Base-by-base conservation (phyloP, 2,797 vertebrate species). In the Falco columbarius region DNA sequence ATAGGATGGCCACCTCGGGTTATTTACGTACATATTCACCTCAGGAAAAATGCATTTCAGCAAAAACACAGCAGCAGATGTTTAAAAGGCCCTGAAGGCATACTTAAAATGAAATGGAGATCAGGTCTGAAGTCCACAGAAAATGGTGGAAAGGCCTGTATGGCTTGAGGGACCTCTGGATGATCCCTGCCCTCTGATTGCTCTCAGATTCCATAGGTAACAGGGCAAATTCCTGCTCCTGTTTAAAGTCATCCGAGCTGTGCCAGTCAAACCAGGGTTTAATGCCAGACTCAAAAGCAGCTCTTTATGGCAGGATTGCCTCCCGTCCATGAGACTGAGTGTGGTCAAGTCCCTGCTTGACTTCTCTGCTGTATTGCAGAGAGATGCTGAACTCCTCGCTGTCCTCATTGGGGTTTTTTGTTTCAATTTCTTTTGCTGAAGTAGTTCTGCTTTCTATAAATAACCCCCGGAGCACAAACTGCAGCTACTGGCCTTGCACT, bases 401-500 rank as follows among this genome's bases (percentile, higher is more conserved):
- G 2, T 47, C 80, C 93, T 59, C 2, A 2, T 8, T 72, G 89
- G 47, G 55, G 16, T 18, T 16, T 86, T 96, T 84, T 75, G 70
- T 90, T 95, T 95, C 74, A 14, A 26, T 94, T 94, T 96, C 82
- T 86, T 81, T 58, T 44, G 9, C 54, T 80, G 74, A 63, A 83
- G 34, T 46, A 54, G 84, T 95, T 96, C 95, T 92, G 51, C 86
- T 94, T 96, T 95, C 90, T 86, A 7, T 93, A 85, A 92, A 85
- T 95, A 93, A 40, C 30, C 22, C 2, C 36, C 27, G 71, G 55
- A 89, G 83, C 77, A 55, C 55, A 85, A 73, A 77, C 89, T 76
- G 55, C 70, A 84, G 76, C 73, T 62, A 15, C 36, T 58, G 66
- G 34, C 58, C 58, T 82, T 83, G 54, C 6, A 2, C 20, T 36